phyloP scores from a whole-genome alignment of 2,888 invertebrate genomes.

The Coremacera marginata region DNA sequence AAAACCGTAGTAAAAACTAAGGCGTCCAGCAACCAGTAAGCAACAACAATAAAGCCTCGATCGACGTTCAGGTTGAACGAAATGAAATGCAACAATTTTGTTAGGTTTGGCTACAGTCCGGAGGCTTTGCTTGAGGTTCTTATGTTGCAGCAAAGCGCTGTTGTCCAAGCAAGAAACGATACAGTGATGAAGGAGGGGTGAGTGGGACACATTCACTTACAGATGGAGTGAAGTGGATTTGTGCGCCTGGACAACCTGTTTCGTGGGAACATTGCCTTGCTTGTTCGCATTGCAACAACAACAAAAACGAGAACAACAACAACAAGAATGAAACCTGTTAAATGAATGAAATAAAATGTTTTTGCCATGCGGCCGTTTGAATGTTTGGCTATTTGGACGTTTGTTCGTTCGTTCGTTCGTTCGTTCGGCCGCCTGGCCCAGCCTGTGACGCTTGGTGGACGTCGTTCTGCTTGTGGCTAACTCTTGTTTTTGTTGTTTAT shows the following conservation, averaged over 20 bases:
- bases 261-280: slow-evolving; percentile 69
- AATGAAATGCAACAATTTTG: slow-evolving; percentile 21
- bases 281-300: slow-evolving; percentile 49
- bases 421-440: slow-evolving; percentile 34
- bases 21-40: slow-evolving; percentile 6
- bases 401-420: slow-evolving; percentile 31
- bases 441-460: slow-evolving; percentile 17
- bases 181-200: not conserved
- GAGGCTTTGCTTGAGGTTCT: not conserved
- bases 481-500: slow-evolving; percentile 18
- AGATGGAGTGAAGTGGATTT: slow-evolving; percentile 2
- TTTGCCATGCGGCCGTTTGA: slow-evolving; percentile 42
- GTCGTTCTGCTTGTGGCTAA: slow-evolving; percentile 29
- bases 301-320: slow-evolving; percentile 30
- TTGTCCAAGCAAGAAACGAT: slow-evolving; percentile 13
- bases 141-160: too few relatives aligned
- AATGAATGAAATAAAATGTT: slow-evolving; percentile 70
- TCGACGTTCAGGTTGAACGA: slow-evolving; percentile 15
- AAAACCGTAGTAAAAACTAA: not conserved
- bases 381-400: too few relatives aligned
- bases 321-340: slow-evolving; percentile 69
- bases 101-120: slow-evolving; percentile 10
- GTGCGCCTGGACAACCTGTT: slow-evolving; percentile 62
- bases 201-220: not conserved
- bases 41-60: slow-evolving; percentile 10